Evolutionary conservation across 2,797 vertebrate genomes (phyloP).

Genomic region (Hippopotamyrus pictus): DNA sequence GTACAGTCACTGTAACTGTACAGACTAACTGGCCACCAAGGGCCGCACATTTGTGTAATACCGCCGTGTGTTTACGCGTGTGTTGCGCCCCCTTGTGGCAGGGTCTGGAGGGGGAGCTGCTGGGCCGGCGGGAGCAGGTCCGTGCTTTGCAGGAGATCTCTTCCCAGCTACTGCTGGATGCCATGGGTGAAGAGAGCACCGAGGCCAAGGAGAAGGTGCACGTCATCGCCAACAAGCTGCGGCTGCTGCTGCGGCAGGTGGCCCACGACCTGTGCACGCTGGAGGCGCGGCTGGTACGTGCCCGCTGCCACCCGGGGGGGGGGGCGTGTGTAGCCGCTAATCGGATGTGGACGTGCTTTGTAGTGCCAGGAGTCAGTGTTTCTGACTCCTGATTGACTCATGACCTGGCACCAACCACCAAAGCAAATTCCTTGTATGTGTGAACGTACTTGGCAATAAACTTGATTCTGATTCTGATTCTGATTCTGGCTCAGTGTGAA

Average conservation of each 20-base stretch:
- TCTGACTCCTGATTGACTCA: neutral
- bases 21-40: neutral
- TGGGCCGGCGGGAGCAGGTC: slow-evolving; percentile 56
- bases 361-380: neutral
- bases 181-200: slow-evolving; percentile 59
- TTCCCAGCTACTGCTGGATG: slow-evolving; percentile 66
- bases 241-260: slow-evolving; percentile 67
- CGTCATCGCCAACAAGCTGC: slow-evolving; percentile 73
- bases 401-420: too few relatives aligned
- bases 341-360: neutral
- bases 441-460: too few relatives aligned
- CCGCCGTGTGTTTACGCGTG: neutral
- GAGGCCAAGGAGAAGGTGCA: slow-evolving; percentile 84
- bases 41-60: neutral
- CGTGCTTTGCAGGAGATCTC: slow-evolving; percentile 72
- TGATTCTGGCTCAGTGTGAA: neutral
- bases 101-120: slow-evolving; percentile 74
- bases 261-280: slow-evolving; percentile 55
- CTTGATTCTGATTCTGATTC: too few relatives aligned
- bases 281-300: slow-evolving; percentile 63
- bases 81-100: slow-evolving; percentile 40
- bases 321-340: neutral
- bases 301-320: neutral
- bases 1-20: neutral
- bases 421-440: too few relatives aligned